Evolutionary conservation across 2,113 vertebrate species (phyloP).

Genomic region (Ceyx margarethae): DNA sequence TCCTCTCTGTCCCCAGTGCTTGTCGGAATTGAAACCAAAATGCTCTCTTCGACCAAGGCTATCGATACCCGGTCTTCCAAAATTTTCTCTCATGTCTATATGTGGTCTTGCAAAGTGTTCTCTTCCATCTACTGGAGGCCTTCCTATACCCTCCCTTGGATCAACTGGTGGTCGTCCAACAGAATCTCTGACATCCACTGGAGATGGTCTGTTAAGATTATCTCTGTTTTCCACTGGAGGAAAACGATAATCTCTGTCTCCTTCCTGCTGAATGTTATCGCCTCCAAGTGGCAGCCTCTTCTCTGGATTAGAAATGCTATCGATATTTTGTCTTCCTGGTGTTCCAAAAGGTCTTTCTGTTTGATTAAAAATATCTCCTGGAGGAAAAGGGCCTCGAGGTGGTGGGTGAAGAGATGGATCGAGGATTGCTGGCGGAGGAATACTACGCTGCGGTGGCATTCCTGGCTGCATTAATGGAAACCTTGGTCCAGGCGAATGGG

Average conservation of each 20-base stretch:
- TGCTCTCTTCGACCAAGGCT: constrained; percentile 84
- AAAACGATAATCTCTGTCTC: constrained; percentile 97
- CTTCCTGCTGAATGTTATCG: constrained; percentile 86
- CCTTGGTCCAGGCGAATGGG: constrained; percentile 82
- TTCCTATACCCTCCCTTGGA: constrained; percentile 78
- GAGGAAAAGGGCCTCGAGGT: constrained; percentile 85
- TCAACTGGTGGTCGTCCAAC: constrained; percentile 77
- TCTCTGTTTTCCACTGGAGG: constrained; percentile 86
- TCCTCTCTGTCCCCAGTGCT: constrained; percentile 91
- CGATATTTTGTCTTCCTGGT: constrained; percentile 76
- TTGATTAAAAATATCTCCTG: constrained; percentile 86
- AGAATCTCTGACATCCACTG: constrained; percentile 79
- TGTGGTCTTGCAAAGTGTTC: constrained; percentile 79
- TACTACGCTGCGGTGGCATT: constrained; percentile 78
- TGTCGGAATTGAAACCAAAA: constrained; percentile 88
- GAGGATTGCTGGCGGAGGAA: constrained; percentile 80
- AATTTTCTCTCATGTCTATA: constrained; percentile 82
- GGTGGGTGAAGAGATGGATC: constrained; percentile 85
- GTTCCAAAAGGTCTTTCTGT: constrained; percentile 80
- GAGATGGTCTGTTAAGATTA: constrained; percentile 72
- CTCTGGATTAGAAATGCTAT: constrained; percentile 82
- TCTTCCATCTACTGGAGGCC: constrained; percentile 78
- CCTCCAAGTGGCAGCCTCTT: constrained; percentile 81
- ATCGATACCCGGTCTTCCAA: constrained; percentile 76
- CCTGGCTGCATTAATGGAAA: constrained; percentile 91